Percentiles rank a stretch among this genome's conserved stretches.
phyloP scores from a whole-genome alignment of 2,797 vertebrate genomes.

The Carapus acus region DNA sequence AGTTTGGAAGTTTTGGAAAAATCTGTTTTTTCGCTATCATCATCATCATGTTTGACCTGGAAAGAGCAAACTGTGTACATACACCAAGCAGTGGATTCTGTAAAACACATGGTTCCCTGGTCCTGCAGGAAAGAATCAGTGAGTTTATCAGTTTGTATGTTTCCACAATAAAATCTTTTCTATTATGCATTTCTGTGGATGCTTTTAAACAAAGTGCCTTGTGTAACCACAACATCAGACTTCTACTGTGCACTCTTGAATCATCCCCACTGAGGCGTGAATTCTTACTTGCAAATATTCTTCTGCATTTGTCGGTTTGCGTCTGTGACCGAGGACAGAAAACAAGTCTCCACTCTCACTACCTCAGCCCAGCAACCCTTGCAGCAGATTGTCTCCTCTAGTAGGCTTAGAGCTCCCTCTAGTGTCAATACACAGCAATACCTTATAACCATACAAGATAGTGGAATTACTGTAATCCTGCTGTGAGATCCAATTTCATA shows the following conservation, averaged over 20 bases:
- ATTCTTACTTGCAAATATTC: slow-evolving; percentile 48
- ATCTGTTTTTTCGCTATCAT: slow-evolving; percentile 16
- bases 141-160: slow-evolving; percentile 38
- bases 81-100: neutral
- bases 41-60: slow-evolving; percentile 29
- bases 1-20: slow-evolving; percentile 37
- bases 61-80: slow-evolving; percentile 15
- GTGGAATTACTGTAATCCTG: neutral
- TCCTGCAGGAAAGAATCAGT: neutral
- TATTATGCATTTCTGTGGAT: slow-evolving; percentile 58
- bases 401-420: slow-evolving; percentile 55
- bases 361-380: slow-evolving; percentile 9
- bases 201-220: slow-evolving; percentile 57
- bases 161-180: slow-evolving; percentile 50
- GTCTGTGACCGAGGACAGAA: slow-evolving; percentile 16
- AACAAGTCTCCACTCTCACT: slow-evolving; percentile 10
- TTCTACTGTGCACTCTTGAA: slow-evolving; percentile 30
- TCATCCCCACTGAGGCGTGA: slow-evolving; percentile 35
- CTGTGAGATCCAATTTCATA: neutral
- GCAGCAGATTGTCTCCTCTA: neutral
- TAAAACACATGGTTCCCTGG: neutral
- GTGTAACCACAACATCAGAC: slow-evolving; percentile 33
- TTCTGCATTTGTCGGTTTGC: slow-evolving; percentile 29
- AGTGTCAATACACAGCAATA: slow-evolving; percentile 37
- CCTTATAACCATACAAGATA: no score